These are phyloP conservation scores for Sphaerophoria rueppellii DNA, from an alignment of 2,888 invertebrate genomes.

Conservation along the genomic window DNA sequence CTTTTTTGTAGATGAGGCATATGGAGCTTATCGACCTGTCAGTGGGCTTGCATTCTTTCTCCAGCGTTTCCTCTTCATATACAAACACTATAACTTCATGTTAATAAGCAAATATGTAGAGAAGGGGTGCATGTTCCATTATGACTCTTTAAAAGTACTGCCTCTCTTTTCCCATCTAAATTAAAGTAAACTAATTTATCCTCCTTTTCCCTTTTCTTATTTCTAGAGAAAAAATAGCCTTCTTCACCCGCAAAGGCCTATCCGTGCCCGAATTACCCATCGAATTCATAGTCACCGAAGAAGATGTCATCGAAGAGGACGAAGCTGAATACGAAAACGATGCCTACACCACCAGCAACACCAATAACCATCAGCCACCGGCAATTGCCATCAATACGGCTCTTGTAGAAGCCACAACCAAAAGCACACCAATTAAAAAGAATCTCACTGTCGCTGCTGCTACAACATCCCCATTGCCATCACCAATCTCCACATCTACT, in stretches of 20 bases:
- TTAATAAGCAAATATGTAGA: no score
- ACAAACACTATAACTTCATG: no score
- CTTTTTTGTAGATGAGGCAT: no score
- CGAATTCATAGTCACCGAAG: slow-evolving; percentile 83
- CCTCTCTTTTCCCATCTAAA: not conserved
- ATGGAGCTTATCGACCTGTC: no score
- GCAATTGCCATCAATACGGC: slow-evolving; percentile 81
- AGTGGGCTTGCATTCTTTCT: no score
- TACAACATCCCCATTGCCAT: slow-evolving; percentile 42
- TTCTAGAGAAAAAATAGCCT: slow-evolving; percentile 97
- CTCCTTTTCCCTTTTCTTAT: slow-evolving; percentile 48
- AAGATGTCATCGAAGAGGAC: slow-evolving; percentile 80
- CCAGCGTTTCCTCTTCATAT: no score
- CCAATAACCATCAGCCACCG: slow-evolving; percentile 59
- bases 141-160: no score
- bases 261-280: slow-evolving; percentile 89
- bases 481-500: slow-evolving; percentile 53
- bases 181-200: not conserved
- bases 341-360: slow-evolving; percentile 53
- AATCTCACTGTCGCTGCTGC: slow-evolving; percentile 77
- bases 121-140: no score
- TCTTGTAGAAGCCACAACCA: slow-evolving; percentile 80
- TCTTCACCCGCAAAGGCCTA: slow-evolving; percentile 92
- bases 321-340: slow-evolving; percentile 78
- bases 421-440: slow-evolving; percentile 77